Evolutionary conservation across 2,113 vertebrate species (phyloP), one percentile per base, ranked within the genome.

Genomic region (Cottus gobio): DNA sequence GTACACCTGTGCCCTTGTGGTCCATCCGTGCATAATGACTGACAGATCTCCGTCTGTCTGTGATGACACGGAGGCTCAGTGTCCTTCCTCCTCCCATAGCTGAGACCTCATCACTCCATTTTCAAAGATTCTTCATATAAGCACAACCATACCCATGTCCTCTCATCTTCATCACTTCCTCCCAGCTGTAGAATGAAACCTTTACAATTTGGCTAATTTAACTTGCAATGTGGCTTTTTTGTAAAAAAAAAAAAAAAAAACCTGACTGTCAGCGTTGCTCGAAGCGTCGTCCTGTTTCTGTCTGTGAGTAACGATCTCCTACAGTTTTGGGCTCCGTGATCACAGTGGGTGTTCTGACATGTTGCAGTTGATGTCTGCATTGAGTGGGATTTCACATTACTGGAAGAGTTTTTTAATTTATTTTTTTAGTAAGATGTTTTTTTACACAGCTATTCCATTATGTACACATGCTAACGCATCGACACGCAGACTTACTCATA

Each of bases 311-410:
- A 72, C 73, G 68, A 7, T 67, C 62, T 79, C 67, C 68, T 70
- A 57, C 69, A 82, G 77, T 79, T 80, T 72, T 81, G 87, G 71
- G 77, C 72, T 76, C 62, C 71, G 68, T 84, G 67, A 85, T 87
- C 87, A 73, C 80, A 78, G 85, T 91, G 90, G 83, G 90, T 89
- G 92, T 90, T 89, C 90, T 64, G 24, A 60, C 50, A 28, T 65
- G 28, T 56, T 26, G 42, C 36, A 42, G 37, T 67, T n/a, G 50
- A 76, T 76, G 69, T 84, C 80, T 81, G 66, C 74, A 67, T 81
- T 52, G 50, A 68, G 79, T 82, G 86, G 71, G 77, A 91, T 88
- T 85, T 87, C 64, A 85, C 77, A 86, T 89, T 63, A 83, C 90
- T 76, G 82, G 34, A 85, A 77, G 44, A 77, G 57, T 80, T 75